Evolutionary conservation across 2,888 invertebrate genomes (phyloP), one percentile per base, ranked within the genome.

Genomic region (Fissipunctia ypsillon): DNA sequence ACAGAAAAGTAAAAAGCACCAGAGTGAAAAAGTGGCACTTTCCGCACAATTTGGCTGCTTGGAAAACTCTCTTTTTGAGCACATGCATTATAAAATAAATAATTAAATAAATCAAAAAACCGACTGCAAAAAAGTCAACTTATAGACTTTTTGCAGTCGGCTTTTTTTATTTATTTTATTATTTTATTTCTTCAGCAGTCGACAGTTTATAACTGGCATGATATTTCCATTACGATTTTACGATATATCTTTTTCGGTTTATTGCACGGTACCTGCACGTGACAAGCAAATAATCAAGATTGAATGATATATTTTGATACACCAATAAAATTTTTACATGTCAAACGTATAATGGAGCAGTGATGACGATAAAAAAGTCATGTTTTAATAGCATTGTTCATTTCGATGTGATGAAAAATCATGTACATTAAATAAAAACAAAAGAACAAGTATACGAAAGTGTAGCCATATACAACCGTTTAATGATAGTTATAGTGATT

Each of bases 181-280:
- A 3, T 31, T 3, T 31, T 31, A 3, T 31, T 31, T 31, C 4
- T 31, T 31, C 31, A 31, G 31, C 31, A 31, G 31, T 31, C 31
- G 31, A 31, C 2, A 31, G 31, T 31, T 31, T 31, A 31, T 31
- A 31, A 31, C 31, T 4, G 4, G 31, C 65, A 68, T 69, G 43
- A 65, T 65, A 35, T 52, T 52, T 45, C 52, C 69, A 63, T 75
- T 63, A 80, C 41, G 14, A 25, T 52, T 75, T 80, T 80, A 74
- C 48, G 69, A 52, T 56, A 14, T 41, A 61, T 61, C 25, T 73
- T 69, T 69, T 35, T 45, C 50, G 19, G 45, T 75, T 70, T 64
- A 81, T 70, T 54, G 31, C 54, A 61, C 5, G 7, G 1, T 50
- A 50, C 48, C 70, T 69, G 61, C 76, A 61, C 35, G 35, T 16